Evolutionary conservation across 2,888 invertebrate genomes (phyloP).

Genomic region (Caenorhabditis angaria): DNA sequence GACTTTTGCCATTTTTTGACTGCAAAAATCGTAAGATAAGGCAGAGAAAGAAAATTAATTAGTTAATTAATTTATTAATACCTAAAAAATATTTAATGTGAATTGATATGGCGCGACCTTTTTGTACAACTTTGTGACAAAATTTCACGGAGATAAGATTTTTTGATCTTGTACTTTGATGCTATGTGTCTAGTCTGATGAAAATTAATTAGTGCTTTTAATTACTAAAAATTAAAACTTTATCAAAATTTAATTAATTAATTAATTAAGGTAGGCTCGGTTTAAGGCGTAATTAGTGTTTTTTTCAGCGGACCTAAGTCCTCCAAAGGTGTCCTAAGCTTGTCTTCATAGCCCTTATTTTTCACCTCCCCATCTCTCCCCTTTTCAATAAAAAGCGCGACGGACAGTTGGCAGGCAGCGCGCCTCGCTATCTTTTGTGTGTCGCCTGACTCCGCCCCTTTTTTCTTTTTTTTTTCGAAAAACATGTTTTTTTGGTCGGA

Average conservation of each 20-base stretch:
- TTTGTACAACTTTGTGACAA: too few species aligned
- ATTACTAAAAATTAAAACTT: too few species aligned
- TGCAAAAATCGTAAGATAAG: background rate
- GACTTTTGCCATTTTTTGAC: conserved; percentile 16
- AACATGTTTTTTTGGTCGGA: background rate
- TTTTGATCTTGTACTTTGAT: too few species aligned
- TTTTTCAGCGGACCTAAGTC: conserved; percentile 42
- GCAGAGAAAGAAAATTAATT: background rate
- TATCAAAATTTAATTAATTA: background rate
- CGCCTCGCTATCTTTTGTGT: conserved; percentile 14
- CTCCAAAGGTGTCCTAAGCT: conserved; percentile 55
- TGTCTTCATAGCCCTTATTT: conserved; percentile 41
- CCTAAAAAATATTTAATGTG: too few species aligned
- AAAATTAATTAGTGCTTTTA: too few species aligned
- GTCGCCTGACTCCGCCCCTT: conserved; percentile 26
- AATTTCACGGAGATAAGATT: too few species aligned
- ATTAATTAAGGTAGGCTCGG: conserved; percentile 26
- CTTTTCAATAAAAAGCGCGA: conserved; percentile 3
- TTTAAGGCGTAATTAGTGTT: conserved; percentile 43
- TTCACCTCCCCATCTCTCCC: background rate
- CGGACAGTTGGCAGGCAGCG: conserved; percentile 35
- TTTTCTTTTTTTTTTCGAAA: background rate
- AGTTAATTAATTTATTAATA: too few species aligned
- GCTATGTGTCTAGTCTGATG: too few species aligned
- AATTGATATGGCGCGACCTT: too few species aligned